These are phyloP conservation scores for Caenorhabditis auriculariae DNA, from an alignment of 2,888 invertebrate species.

Conservation along the genomic window DNA sequence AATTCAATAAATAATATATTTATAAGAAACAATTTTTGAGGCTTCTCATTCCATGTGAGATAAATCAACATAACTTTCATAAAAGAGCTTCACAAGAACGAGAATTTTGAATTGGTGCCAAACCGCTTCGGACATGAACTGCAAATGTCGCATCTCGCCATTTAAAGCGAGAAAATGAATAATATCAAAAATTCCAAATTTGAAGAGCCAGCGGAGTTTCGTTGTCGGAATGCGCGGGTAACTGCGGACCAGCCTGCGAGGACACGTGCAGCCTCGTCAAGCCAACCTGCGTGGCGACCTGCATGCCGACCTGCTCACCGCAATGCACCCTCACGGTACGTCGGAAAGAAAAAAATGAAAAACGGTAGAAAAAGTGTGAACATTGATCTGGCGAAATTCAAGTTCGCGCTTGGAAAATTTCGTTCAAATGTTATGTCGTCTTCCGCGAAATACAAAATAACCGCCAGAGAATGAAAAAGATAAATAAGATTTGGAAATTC, in stretches of 20 bases:
- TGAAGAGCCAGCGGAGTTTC: constrained; percentile 29
- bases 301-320: constrained; percentile 31
- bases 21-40: too few relatives aligned
- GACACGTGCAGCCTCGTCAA: constrained; percentile 39
- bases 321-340: constrained; percentile 32
- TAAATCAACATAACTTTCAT: too few relatives aligned
- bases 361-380: background rate
- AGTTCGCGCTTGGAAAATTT: background rate
- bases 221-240: constrained; percentile 27
- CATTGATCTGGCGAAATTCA: background rate
- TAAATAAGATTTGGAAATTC: too few relatives aligned
- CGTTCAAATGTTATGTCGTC: too few relatives aligned
- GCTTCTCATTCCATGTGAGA: too few relatives aligned
- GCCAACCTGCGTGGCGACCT: constrained; percentile 28
- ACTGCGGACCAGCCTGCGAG: constrained; percentile 34
- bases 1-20: too few relatives aligned
- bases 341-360: background rate
- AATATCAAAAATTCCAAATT: background rate
- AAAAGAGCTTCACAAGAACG: too few relatives aligned
- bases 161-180: background rate
- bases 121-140: too few relatives aligned
- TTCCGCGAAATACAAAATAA: too few relatives aligned
- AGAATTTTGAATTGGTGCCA: too few relatives aligned
- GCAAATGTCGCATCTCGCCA: too few relatives aligned
- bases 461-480: too few relatives aligned